These are phyloP conservation scores for Takifugu rubripes DNA, from an alignment of 2,797 vertebrate genomes.

Conservation along the genomic window DNA sequence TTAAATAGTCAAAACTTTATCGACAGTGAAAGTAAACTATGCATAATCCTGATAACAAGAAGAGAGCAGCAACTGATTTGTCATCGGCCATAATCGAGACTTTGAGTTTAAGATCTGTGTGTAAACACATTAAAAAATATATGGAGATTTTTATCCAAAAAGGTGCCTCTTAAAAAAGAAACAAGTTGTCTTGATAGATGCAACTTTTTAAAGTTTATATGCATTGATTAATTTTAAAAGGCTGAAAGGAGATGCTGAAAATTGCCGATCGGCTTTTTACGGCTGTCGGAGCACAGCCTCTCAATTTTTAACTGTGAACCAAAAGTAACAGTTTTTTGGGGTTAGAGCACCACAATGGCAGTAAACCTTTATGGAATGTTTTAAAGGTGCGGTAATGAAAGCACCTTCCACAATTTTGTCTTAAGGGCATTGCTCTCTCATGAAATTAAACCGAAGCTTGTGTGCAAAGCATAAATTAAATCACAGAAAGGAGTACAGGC, in stretches of 20 bases:
- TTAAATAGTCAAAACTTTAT: conserved; percentile 26
- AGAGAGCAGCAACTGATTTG: conserved; percentile 48
- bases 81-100: conserved; percentile 31
- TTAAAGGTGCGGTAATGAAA: conserved; percentile 2
- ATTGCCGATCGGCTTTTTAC: conserved; percentile 21
- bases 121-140: conserved; percentile 10
- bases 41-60: conserved; percentile 34
- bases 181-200: conserved; percentile 26
- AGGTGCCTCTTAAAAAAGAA: conserved; percentile 28
- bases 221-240: conserved; percentile 39
- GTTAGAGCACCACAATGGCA: not conserved
- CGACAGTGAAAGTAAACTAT: conserved; percentile 40
- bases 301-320: not conserved
- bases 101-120: conserved; percentile 6
- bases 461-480: conserved; percentile 58
- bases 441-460: conserved; percentile 29
- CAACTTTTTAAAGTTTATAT: conserved; percentile 24
- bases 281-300: conserved; percentile 8
- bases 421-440: conserved; percentile 12
- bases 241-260: conserved; percentile 8
- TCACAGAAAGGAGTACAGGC: conserved; percentile 49
- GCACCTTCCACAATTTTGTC: conserved; percentile 13
- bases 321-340: not conserved
- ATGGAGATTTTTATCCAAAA: conserved; percentile 34
- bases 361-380: not conserved